Conservation (phyloP, 2,888 invertebrate species). For the Polia nebulosa region DNA sequence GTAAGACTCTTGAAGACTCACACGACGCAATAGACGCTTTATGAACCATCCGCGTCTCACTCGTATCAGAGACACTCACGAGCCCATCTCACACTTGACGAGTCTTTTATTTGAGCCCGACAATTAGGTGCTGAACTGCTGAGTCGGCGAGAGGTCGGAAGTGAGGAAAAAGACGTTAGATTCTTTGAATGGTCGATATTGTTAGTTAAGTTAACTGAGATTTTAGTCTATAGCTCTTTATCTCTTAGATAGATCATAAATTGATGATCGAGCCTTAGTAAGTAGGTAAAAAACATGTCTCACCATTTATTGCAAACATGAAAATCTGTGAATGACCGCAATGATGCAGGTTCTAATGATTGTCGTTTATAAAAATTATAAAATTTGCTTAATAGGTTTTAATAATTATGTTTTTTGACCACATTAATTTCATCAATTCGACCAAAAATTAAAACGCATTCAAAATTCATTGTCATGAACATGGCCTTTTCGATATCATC, state of each 20-base stretch:
- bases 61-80: constrained; percentile 47
- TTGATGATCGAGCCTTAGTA: too few species aligned
- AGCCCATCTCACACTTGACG: constrained; percentile 36
- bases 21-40: constrained; percentile 66
- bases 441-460: background rate
- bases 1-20: constrained; percentile 66
- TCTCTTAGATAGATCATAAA: too few species aligned
- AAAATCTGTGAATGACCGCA: too few species aligned
- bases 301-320: too few species aligned
- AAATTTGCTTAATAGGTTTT: too few species aligned
- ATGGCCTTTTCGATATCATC: constrained; percentile 63
- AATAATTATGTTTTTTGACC: too few species aligned
- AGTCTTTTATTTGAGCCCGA: constrained; percentile 45
- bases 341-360: too few species aligned
- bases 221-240: constrained; percentile 1
- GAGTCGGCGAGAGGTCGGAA: constrained; percentile 51
- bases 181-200: constrained; percentile 1
- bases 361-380: too few species aligned
- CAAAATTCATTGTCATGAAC: constrained; percentile 33
- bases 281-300: too few species aligned
- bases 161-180: background rate
- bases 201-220: background rate
- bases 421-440: too few species aligned
- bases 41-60: constrained; percentile 64
- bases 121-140: constrained; percentile 56